Evolutionary conservation across 2,797 vertebrate species (phyloP).

Genomic region (Nannoperca australis): DNA sequence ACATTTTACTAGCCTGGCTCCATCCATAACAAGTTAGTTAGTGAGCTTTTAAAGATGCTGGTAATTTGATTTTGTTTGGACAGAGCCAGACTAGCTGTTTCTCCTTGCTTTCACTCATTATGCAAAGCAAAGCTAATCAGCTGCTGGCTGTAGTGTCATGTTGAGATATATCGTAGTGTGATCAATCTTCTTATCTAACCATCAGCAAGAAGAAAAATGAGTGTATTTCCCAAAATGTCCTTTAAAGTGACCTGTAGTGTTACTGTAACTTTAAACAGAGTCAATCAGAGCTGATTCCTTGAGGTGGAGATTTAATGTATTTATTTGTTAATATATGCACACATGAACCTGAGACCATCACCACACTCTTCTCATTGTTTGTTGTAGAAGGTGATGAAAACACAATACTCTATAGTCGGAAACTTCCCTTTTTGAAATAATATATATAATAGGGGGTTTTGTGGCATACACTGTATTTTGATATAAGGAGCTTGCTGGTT

Average conservation of each 20-base stretch:
- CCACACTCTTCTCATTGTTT: not conserved
- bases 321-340: not conserved
- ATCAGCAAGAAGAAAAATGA: not conserved
- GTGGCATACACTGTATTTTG: not conserved
- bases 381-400: not conserved
- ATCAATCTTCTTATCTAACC: not conserved
- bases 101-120: not conserved
- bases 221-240: not conserved
- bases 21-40: not conserved
- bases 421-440: not conserved
- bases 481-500: constrained; percentile 45
- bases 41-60: not conserved
- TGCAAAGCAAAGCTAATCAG: not conserved
- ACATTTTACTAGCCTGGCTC: not conserved
- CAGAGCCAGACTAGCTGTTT: not conserved
- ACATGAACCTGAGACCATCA: not conserved
- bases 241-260: not conserved
- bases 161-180: not conserved
- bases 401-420: not conserved
- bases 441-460: not conserved
- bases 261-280: not conserved
- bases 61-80: not conserved
- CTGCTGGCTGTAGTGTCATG: not conserved
- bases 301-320: not conserved
- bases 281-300: not conserved